Base-by-base conservation (phyloP, 2,888 invertebrate genomes). In the Patella depressa region DNA sequence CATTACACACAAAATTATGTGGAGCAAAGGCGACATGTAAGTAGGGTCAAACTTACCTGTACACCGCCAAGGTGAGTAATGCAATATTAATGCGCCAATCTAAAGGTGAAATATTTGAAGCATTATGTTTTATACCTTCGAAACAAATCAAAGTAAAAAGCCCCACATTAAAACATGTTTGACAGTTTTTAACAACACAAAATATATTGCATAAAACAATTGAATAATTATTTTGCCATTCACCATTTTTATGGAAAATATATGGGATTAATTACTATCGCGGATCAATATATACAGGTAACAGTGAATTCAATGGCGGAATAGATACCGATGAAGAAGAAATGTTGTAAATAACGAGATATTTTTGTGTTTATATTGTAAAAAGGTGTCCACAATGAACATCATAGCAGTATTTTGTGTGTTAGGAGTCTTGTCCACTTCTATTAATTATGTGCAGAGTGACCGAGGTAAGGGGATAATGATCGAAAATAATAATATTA, bases 31-130 rank as follows among this genome's bases (percentile, higher is more conserved):
- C 45, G 45, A 45, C 45, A 45, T 45, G 9, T 45, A 9, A 0
- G 9, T 7, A 1, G 45, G 45, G 45, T 45, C 45, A 45, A 24
- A 65, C 19, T 65, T 24, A 65, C 65, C 65, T 65, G 65, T 65
- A 65, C 65, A 65, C 65, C 65, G 65, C 24, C 3, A 19, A 65
- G 65, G 65, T 65, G 65, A 65, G 65, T 65, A 65, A 65, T 24
- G 19, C 65, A 24, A 24, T 65, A 65, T 65, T 24, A 19, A 11
- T 65, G 24, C 24, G 19, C 65, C 65, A 65, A 65, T 19, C 3
- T 65, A 12, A 24, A 19, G 24, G 19, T 24, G 11, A 65, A 65
- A 65, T 65, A 65, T 65, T 65, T 65, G 15, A 65, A 65, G 65
- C 24, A 65, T 65, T 65, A 11, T 7, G 19, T 65, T 65, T 19